phyloP scores from a whole-genome alignment of 2,113 vertebrate species.

The Elgaria multicarinata region DNA sequence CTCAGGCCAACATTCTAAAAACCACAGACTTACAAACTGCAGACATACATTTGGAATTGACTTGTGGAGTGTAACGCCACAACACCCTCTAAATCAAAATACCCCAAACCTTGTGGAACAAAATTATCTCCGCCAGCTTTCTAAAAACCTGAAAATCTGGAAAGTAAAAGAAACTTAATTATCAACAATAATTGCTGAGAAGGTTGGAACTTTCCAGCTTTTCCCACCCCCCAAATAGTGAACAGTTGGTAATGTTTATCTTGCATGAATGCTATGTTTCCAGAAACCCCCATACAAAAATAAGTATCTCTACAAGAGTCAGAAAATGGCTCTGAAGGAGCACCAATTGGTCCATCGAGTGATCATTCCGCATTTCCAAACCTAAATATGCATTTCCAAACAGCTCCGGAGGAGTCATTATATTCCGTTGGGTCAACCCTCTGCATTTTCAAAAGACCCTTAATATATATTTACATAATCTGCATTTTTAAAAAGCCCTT shows the following conservation, averaged over 20 bases:
- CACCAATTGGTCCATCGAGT: neutral
- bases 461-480: constrained; percentile 59
- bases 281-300: neutral
- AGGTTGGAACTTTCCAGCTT: neutral
- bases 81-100: neutral
- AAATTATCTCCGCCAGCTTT: neutral
- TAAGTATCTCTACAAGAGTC: rapidly evolving
- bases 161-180: neutral
- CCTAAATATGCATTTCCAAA: constrained; percentile 31
- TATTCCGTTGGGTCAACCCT: constrained; percentile 38
- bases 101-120: neutral
- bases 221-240: neutral
- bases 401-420: constrained; percentile 4
- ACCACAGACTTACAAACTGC: no score
- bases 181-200: neutral
- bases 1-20: no score
- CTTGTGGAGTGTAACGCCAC: no score
- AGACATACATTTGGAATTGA: no score
- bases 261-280: neutral
- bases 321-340: neutral
- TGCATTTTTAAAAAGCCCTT: constrained; percentile 54
- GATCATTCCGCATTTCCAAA: neutral
- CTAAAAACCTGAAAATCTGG: neutral
- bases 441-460: constrained; percentile 41
- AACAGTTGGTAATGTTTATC: constrained; percentile 1